Percentiles rank a stretch among this genome's conserved stretches.
Conservation (phyloP, 2,797 vertebrate genomes). For the Pseudochirops cupreus region DNA sequence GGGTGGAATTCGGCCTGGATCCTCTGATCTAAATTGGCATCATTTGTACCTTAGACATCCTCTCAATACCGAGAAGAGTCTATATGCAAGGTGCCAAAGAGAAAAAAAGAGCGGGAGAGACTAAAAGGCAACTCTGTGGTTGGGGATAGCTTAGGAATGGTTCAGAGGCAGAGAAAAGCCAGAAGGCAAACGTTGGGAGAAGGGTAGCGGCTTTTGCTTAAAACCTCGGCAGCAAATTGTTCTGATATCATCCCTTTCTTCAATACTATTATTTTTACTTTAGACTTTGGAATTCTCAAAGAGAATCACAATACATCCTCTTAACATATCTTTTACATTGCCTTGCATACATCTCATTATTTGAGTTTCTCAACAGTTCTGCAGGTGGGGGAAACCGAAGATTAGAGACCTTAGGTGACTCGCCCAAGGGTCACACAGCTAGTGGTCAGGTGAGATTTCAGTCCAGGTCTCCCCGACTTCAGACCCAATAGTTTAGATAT, state of each 20-base stretch:
- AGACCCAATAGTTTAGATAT: background rate
- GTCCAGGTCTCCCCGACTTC: background rate
- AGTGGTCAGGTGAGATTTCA: background rate
- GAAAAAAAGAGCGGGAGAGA: background rate
- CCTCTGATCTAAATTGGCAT: background rate
- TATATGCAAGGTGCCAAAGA: background rate
- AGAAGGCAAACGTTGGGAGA: background rate
- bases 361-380: background rate
- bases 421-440: background rate
- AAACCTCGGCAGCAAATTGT: background rate
- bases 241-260: background rate
- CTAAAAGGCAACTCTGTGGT: background rate
- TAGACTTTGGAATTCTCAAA: background rate
- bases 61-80: background rate
- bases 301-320: background rate
- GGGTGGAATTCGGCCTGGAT: background rate
- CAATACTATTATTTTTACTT: background rate
- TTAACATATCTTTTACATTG: background rate
- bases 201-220: background rate
- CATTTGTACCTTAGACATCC: background rate
- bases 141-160: background rate
- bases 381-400: background rate
- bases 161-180: background rate
- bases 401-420: background rate
- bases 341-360: background rate